A percentile compares a stretch with the other conserved stretches of the same genome.
Conservation (phyloP, 2,888 invertebrate genomes). For the Nasonovia ribisnigri region DNA sequence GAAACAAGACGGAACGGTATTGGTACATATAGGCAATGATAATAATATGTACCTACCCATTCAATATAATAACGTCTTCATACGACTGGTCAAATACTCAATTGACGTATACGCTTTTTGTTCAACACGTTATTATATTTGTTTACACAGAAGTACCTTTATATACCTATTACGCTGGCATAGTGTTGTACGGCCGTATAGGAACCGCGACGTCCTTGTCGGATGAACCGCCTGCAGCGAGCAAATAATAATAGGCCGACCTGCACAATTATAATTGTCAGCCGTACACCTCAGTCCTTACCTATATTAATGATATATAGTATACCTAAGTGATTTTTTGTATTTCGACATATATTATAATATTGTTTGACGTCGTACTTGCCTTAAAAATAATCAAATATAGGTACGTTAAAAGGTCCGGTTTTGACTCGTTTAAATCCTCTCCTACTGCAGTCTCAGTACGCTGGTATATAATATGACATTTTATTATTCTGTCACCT, state of each 20-base stretch:
- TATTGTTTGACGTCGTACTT: not conserved
- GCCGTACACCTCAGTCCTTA: not conserved
- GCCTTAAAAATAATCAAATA: no score
- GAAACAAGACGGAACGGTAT: not conserved
- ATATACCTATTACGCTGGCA: no score
- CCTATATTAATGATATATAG: not conserved
- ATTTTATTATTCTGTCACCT: no score
- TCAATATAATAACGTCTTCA: not conserved
- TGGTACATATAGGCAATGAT: not conserved
- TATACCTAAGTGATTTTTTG: no score
- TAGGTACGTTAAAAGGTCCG: not conserved
- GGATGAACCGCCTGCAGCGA: not conserved
- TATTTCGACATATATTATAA: not conserved
- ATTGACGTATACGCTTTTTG: not conserved
- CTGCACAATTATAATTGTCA: not conserved
- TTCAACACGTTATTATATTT: not conserved
- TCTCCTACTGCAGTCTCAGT: no score
- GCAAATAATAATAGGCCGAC: not conserved
- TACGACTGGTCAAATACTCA: not conserved
- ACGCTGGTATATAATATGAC: no score
- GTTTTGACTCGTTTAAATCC: not conserved
- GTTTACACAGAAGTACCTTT: not conserved
- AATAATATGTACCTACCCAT: not conserved
- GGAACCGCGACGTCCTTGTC: not conserved
- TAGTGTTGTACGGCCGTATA: not conserved